A percentile compares a stretch with the other conserved stretches of the same genome.
These are phyloP conservation scores for Plebejus argus DNA, from an alignment of 2,888 invertebrate genomes.

Conservation along the genomic window DNA sequence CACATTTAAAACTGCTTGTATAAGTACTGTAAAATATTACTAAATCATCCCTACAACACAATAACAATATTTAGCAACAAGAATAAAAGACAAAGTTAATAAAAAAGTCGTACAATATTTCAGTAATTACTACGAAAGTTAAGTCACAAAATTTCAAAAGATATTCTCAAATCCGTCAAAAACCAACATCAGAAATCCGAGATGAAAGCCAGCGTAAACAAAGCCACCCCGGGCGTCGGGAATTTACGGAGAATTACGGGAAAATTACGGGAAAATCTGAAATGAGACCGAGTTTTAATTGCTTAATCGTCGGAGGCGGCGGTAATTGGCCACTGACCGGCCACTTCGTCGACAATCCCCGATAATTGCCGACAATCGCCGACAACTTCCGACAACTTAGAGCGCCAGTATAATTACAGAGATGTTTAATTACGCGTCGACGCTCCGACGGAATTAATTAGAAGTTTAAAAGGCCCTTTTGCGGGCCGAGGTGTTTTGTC, in stretches of 20 bases:
- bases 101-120: not conserved
- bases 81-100: not conserved
- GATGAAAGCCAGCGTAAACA: conserved; percentile 38
- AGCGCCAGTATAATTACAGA: conserved; percentile 74
- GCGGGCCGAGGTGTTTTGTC: conserved; percentile 28
- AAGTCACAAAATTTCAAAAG: conserved; percentile 14
- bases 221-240: conserved; percentile 48
- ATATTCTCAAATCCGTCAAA: conserved; percentile 19
- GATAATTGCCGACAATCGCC: conserved; percentile 63
- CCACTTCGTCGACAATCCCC: conserved; percentile 63
- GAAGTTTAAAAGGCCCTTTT: conserved; percentile 47
- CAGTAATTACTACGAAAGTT: not conserved
- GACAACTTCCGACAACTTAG: conserved; percentile 59
- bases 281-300: conserved; percentile 67
- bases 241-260: conserved; percentile 59
- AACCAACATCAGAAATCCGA: conserved; percentile 36
- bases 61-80: not conserved
- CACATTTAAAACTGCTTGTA: not conserved
- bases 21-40: not conserved
- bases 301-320: conserved; percentile 74
- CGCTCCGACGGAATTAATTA: conserved; percentile 74
- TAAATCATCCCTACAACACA: not conserved
- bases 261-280: conserved; percentile 63
- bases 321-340: conserved; percentile 70
- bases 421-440: conserved; percentile 76